A percentile compares a stretch with the other conserved stretches of the same genome.
phyloP scores from a whole-genome alignment of 2,888 invertebrate genomes.

The Thyatira batis region DNA sequence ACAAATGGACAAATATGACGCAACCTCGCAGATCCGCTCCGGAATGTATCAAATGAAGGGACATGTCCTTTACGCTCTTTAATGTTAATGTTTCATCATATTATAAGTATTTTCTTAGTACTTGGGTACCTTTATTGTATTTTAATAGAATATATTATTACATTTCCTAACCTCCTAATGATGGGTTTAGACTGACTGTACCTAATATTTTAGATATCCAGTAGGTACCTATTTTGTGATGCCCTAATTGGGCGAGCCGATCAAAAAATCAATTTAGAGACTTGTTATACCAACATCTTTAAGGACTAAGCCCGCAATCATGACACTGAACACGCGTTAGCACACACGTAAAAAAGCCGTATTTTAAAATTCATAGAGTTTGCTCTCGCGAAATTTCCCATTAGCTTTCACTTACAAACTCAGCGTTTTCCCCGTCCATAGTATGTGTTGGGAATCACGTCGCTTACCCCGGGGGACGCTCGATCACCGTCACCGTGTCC shows the following conservation, averaged over 20 bases:
- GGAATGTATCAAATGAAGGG: not conserved
- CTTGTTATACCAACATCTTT: too few relatives aligned
- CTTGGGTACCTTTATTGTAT: too few relatives aligned
- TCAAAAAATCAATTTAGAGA: too few relatives aligned
- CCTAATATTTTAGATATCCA: too few relatives aligned
- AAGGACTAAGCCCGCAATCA: too few relatives aligned
- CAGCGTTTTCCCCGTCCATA: slow-evolving; percentile 20
- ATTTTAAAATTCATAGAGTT: slow-evolving; percentile 3
- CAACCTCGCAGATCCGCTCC: slow-evolving; percentile 32
- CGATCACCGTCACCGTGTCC: slow-evolving; percentile 57
- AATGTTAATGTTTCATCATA: not conserved
- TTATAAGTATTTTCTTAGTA: too few relatives aligned
- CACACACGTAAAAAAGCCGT: not conserved
- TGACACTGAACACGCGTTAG: too few relatives aligned
- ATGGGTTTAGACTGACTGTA: too few relatives aligned
- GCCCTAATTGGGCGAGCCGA: too few relatives aligned
- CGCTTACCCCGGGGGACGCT: slow-evolving; percentile 46
- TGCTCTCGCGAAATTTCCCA: slow-evolving; percentile 14
- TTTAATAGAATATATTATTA: not conserved
- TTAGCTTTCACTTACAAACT: slow-evolving; percentile 15
- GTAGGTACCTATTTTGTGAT: too few relatives aligned
- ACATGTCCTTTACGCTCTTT: not conserved
- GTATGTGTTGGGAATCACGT: slow-evolving; percentile 19
- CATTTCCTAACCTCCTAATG: too few relatives aligned
- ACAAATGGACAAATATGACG: slow-evolving; percentile 49